Conservation (phyloP, 2,113 vertebrate genomes). For the Varanus salvator region DNA sequence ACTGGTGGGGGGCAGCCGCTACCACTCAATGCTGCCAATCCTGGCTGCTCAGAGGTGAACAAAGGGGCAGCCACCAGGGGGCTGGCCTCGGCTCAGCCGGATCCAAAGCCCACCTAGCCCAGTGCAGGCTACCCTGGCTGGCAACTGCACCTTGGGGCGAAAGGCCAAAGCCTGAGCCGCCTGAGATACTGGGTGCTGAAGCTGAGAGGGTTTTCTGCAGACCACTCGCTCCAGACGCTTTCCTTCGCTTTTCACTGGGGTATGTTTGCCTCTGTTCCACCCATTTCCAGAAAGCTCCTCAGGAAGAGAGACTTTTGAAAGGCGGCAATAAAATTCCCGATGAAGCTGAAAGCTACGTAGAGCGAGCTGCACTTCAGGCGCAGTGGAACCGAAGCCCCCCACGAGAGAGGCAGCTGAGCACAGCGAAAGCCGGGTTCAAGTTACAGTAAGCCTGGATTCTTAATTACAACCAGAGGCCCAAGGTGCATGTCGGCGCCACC, state of each 20-base stretch:
- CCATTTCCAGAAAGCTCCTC: not conserved
- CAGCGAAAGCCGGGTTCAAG: constrained; percentile 9
- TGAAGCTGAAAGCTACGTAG: not conserved
- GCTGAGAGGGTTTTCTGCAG: not conserved
- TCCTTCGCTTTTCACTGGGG: not conserved
- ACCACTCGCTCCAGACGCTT: not conserved
- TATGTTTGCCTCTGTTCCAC: not conserved
- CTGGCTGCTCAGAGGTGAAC: too few species aligned
- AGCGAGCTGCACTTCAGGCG: not conserved
- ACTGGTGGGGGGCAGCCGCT: too few species aligned
- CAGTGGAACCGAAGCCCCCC: not conserved
- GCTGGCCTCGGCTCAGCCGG: not conserved
- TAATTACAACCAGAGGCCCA: constrained; percentile 48
- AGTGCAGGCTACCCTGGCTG: not conserved
- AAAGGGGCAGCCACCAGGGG: not conserved
- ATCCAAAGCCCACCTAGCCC: not conserved
- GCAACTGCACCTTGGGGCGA: too few species aligned
- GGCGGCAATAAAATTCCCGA: not conserved
- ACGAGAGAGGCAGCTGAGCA: constrained; percentile 6
- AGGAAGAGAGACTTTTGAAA: not conserved
- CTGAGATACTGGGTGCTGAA: too few species aligned
- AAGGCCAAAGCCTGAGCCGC: not conserved
- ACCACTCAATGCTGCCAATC: too few species aligned
- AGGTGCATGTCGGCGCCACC: constrained; percentile 2
- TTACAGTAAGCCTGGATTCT: constrained; percentile 39